Evolutionary conservation across 2,888 invertebrate species (phyloP), one percentile per base, ranked within the genome.

Genomic region (Alsophila aescularia): DNA sequence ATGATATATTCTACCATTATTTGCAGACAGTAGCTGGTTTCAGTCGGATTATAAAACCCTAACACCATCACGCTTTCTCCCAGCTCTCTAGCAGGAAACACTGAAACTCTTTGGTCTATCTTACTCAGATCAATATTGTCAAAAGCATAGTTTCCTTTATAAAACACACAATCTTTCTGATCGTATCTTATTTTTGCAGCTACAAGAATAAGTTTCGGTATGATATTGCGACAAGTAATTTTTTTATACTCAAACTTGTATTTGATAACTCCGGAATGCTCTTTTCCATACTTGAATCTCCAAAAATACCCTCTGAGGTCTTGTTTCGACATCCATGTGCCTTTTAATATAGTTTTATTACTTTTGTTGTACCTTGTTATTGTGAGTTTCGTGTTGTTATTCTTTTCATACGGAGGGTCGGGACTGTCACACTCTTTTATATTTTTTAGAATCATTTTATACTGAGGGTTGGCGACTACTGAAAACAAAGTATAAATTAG

Each of bases 201-300:
- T 4, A 48, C 31, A 0, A 73, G 41, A 0, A 70, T 10, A 5
- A 77, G 14, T 44, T 52, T 69, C 0, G 71, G 69, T 24, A 77
- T 62, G 2, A 72, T 10, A 43, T 71, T 77, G 52, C 64, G 72
- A 16, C 77, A 77, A 0, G 66, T 58, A 49, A 77, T 57, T 16
- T 67, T 70, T 43, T 70, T 66, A 29, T 50, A 73, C 21, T 59
- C 59, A 8, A 62, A 48, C 5, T 60, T 60, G 36, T 69, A 66
- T 37, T 56, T 71, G 7, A 64, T 37, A 3, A 27, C 36, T 0
- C 67, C 54, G 3, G 58, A 35, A 55, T 60, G 68, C 6, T 63
- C 58, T 0, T 64, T 57, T 0, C 70, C 73, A 13, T 68, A 56
- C 60, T 65, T 73, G 10, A 74, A 58, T 14, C 57, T 66, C 64